Percentiles rank a stretch among this genome's conserved stretches.
Conservation (phyloP, 2,888 invertebrate genomes). For the Heterodera filipjevi region DNA sequence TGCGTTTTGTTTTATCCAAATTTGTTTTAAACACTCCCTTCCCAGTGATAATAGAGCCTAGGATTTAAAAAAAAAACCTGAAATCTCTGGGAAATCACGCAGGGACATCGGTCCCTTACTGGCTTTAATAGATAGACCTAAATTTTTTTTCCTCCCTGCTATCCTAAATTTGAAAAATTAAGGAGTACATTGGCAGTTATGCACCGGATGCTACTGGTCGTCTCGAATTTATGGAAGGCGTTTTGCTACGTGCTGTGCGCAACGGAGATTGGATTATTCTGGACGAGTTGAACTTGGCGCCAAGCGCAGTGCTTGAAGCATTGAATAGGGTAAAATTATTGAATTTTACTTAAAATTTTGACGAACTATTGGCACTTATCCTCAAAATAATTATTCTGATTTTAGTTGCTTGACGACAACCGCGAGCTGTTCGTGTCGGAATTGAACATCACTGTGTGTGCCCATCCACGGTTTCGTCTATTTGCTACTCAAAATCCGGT, state of each 20-base stretch:
- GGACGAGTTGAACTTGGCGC: conserved; percentile 96
- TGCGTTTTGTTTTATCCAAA: too few relatives aligned
- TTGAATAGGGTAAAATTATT: conserved; percentile 77
- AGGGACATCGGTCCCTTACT: too few relatives aligned
- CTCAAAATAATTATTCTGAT: conserved; percentile 10
- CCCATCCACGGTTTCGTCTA: conserved; percentile 90
- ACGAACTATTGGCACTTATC: neutral
- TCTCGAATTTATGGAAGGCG: conserved; percentile 87
- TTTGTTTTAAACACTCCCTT: neutral
- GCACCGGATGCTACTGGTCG: conserved; percentile 82
- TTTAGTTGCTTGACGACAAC: conserved; percentile 75
- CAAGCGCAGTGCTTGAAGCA: conserved; percentile 95
- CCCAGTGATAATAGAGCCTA: too few relatives aligned
- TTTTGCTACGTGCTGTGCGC: conserved; percentile 93
- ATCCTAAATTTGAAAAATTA: neutral
- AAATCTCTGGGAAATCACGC: too few relatives aligned
- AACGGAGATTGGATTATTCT: conserved; percentile 95
- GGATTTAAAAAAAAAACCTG: too few relatives aligned
- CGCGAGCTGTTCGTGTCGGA: conserved; percentile 96
- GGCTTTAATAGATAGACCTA: too few relatives aligned
- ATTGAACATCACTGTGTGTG: conserved; percentile 87
- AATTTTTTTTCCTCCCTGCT: too few relatives aligned
- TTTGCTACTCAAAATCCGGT: conserved; percentile 99
- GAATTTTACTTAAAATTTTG: conserved; percentile 9
- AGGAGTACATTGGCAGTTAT: conserved; percentile 93